Base-by-base conservation (phyloP, 35 echinoderm and acorn worm species). In the Eucidaris tribuloides region DNA sequence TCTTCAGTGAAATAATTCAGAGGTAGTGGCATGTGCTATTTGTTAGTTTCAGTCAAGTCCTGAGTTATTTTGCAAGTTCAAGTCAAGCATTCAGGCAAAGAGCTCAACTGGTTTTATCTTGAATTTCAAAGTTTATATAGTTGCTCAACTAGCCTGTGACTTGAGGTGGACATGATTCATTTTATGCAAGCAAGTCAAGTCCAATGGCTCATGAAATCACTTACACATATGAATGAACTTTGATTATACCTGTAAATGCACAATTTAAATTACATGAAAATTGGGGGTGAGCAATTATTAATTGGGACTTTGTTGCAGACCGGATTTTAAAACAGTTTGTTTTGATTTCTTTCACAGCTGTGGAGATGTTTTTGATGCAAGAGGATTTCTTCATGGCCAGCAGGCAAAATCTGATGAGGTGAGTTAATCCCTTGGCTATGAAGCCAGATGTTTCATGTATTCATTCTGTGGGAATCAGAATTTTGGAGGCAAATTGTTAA, bases 321-420 rank as follows among this genome's bases (percentile, higher is more conserved):
- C n/a, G n/a, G n/a, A n/a, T n/a, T 80, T 31, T 80, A 7, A 14
- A 9, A 29, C 31, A 7, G 7, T 33, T 14, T 20, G 28, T 29
- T 66, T 11, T 20, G 46, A 14, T 80, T 58, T 4, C 38, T 50
- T 15, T n/a, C n/a, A n/a, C 45, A 55, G 77, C 38, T 80, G 77
- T 80, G 77, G 77, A 52, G 42, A 80, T 23, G 9, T 80, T 17
- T 80, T 80, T 57, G 77, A 58, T 55, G 52, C 77, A 31, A 58
- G 45, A 56, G 77, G 52, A 25, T 56, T 80, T 2, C 52, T 50
- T 35, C 45, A 80, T 80, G 77, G 68, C 9, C 27, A 74, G 38
- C 24, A 38, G n/a, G 68, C 38, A 35, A 22, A 7, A 41, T 6
- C 29, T 9, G 7, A 74, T 42, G 44, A 74, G 68, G 68, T 74